These are phyloP conservation scores for Psilopsiagon aurifrons DNA, from an alignment of 2,113 vertebrate genomes.

Conservation along the genomic window DNA sequence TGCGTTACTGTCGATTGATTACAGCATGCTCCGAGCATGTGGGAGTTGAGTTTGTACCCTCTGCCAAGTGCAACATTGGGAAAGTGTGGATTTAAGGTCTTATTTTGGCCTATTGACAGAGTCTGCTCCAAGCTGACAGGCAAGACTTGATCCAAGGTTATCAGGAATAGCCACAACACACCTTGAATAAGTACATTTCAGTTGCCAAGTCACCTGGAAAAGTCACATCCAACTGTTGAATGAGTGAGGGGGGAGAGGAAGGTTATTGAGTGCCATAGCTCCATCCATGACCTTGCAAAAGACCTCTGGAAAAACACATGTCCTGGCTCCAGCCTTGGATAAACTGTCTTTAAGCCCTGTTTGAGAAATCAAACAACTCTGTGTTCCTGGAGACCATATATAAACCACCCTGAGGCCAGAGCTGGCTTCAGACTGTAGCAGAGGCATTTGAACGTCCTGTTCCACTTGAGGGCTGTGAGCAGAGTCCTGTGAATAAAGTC, in stretches of 20 bases:
- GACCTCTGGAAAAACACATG: background rate
- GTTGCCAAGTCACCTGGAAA: background rate
- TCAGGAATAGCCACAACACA: background rate
- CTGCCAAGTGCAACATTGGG: too few relatives aligned
- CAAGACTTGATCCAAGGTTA: background rate
- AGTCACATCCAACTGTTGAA: background rate
- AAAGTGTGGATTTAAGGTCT: background rate
- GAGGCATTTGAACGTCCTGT: background rate
- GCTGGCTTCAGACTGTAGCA: background rate
- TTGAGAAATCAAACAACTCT: background rate
- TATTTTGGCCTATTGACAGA: background rate
- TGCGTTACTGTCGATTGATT: background rate
- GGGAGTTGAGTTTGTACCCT: background rate
- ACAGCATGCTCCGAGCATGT: background rate
- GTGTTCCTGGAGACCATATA: background rate
- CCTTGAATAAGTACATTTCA: background rate
- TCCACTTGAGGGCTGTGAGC: background rate
- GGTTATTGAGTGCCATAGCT: background rate
- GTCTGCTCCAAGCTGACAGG: background rate
- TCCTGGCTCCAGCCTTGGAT: background rate
- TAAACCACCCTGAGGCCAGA: background rate
- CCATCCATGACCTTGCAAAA: background rate
- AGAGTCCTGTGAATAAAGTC: background rate
- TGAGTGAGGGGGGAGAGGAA: background rate
- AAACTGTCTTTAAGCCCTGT: background rate